phyloP scores from a whole-genome alignment of 2,113 vertebrate genomes.

The Hemiscyllium ocellatum region DNA sequence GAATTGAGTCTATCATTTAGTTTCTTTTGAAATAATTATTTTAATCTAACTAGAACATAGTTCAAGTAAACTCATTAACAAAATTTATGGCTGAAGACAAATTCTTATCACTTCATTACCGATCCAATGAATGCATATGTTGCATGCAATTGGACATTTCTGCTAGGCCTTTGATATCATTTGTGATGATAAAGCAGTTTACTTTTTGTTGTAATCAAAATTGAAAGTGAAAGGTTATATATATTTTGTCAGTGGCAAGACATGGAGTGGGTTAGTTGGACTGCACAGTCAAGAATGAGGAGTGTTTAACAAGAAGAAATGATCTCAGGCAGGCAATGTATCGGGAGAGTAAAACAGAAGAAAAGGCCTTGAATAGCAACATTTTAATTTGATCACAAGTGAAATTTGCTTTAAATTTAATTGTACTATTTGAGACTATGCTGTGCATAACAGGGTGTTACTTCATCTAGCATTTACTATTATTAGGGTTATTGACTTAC shows the following conservation, averaged over 20 bases:
- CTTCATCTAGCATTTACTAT: not conserved
- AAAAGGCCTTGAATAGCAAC: not conserved
- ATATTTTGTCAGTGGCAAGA: not conserved
- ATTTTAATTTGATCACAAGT: not conserved
- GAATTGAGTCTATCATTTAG: not conserved
- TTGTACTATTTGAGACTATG: not conserved
- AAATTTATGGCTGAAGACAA: not conserved
- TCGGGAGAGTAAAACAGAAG: not conserved
- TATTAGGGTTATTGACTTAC: not conserved
- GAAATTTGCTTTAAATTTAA: not conserved
- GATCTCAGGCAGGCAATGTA: not conserved
- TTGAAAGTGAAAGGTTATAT: not conserved
- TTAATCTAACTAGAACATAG: not conserved
- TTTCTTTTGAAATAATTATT: not conserved
- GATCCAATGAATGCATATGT: not conserved
- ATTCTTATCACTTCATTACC: not conserved
- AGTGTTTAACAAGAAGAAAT: not conserved
- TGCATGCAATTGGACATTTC: not conserved
- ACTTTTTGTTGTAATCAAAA: not conserved
- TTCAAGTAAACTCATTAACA: not conserved
- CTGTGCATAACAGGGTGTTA: not conserved
- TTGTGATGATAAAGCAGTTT: not conserved
- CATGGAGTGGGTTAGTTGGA: not conserved
- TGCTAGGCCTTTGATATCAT: not conserved
- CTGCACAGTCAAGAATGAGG: not conserved